A percentile compares a stretch with the other conserved stretches of the same genome.
These are phyloP conservation scores for Sisor rabdophorus DNA, from an alignment of 2,113 vertebrate genomes.

Conservation along the genomic window DNA sequence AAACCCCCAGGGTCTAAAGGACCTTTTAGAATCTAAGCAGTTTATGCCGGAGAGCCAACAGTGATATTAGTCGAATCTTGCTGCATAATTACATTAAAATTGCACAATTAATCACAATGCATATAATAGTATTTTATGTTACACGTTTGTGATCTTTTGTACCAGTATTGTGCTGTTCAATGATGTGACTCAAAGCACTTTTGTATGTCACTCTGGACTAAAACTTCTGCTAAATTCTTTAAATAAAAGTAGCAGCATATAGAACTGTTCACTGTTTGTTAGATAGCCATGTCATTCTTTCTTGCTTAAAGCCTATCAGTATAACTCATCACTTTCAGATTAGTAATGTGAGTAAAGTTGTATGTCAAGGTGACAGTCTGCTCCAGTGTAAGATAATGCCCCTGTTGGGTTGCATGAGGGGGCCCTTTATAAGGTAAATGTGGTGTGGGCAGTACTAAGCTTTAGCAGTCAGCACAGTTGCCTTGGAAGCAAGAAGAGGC, in stretches of 20 bases:
- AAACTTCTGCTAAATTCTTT: too few relatives aligned
- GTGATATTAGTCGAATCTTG: neutral
- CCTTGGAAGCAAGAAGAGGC: too few relatives aligned
- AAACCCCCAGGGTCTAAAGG: constrained; percentile 59
- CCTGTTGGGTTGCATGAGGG: constrained; percentile 44
- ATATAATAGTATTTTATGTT: too few relatives aligned
- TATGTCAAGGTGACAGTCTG: constrained; percentile 62
- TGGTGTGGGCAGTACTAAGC: too few relatives aligned
- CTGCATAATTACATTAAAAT: neutral
- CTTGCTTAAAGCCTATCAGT: constrained; percentile 50
- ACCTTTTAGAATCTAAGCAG: constrained; percentile 65
- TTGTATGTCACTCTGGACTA: too few relatives aligned
- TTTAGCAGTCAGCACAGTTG: too few relatives aligned
- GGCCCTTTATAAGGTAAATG: too few relatives aligned
- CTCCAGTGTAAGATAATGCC: constrained; percentile 57
- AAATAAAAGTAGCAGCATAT: neutral
- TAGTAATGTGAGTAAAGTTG: constrained; percentile 63
- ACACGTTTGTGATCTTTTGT: too few relatives aligned
- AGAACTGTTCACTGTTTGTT: neutral
- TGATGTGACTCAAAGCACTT: too few relatives aligned
- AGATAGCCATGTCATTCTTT: neutral
- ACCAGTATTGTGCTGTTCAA: too few relatives aligned
- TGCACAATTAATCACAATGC: too few relatives aligned
- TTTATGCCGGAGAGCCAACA: constrained; percentile 56
- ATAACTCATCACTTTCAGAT: constrained; percentile 58